Evolutionary conservation across 1,140 invertebrate species (phyloP), one percentile per base, ranked within the genome.

Genomic region (Lasioglossum baleicum): DNA sequence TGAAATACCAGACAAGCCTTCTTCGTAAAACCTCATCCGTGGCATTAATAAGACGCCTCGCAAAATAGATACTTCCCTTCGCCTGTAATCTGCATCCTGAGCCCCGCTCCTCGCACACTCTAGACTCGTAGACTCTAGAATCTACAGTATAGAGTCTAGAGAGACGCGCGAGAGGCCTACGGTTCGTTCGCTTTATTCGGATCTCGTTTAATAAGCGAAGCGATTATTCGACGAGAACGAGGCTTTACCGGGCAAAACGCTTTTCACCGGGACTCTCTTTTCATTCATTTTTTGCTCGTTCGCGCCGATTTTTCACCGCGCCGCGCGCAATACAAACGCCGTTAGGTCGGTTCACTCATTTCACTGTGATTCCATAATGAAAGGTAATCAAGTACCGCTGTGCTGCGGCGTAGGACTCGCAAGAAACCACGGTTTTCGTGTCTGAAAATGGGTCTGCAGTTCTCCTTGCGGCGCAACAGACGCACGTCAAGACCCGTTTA

Each of bases 301-400:
- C 56, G 56, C 31, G 31, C 35, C 26, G 17, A 17, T 44, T 66
- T 83, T 75, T 71, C 58, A 53, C 35, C 13, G 31, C 44, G 51
- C 51, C 51, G 51, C 17, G 51, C 17, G 44, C 51, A 15, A 20
- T 53, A 20, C 31, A 58, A 8, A 64, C 17, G 11, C 42, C 71
- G 79, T 73, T 85, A 72, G 71, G 44, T 61, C 72, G 60, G 56
- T 35, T 72, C 56, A 13, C 51, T 60, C 58, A 67, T 72, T 84
- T 76, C 63, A 53, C 68, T 44, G 51, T 26, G 75, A 75, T 51
- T 73, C 63, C 76, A 56, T 80, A 82, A 86, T 67, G 83, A 85
- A 75, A 85, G 67, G 60, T 79, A 86, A 86, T 86, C 84, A 79
- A 85, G 72, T 86, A 85, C 83, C 83, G 83, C 61, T 82, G 66